Evolutionary conservation across 2,113 vertebrate genomes (phyloP), one percentile per base, ranked within the genome.

Genomic region (Upupa epops): DNA sequence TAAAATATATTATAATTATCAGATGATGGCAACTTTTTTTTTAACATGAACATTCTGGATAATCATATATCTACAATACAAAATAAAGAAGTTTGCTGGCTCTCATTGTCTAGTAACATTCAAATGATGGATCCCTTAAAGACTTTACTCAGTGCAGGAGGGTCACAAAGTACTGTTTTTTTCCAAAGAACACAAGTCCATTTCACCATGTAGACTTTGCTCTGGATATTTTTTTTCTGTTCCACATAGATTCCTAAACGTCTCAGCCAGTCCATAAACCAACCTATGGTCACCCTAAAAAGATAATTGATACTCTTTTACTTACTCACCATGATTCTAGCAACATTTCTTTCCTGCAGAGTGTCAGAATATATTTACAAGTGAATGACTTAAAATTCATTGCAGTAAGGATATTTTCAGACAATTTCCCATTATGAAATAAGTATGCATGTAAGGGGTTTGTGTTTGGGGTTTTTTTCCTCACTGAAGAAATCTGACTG

Each of bases 381-480:
- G 0, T 7, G 4, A 66, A 3, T 0, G 3, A 48, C 11, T 51
- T 60, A 66, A 83, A 83, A 85, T 76, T 42, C 22, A 16, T 10
- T 55, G 10, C 32, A n/a, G 19, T 63, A 36, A n/a, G n/a, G 24
- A 64, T 42, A 3, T 16, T 83, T 64, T 89, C 60, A 80, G 29
- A 31, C 3, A 48, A 45, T 37, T 92, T 82, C 17, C 3, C 6
- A 7, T 46, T 51, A n/a, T 52, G 31, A 83, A 13, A 72, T 4
- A 75, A 65, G 3, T 49, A 46, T 46, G 13, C 21, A 26, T 16
- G 19, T 37, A n/a, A n/a, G n/a, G 11, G 5, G 68, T 79, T 79
- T 78, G 34, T 60, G 22, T 51, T 12, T 65, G 64, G 37, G n/a
- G 14, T 49, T 61, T 76, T 56, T 4, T 17, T 78, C 48, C 8